Base-by-base conservation (phyloP, 35 echinoderm and acorn worm genomes). In the Ophiothrix spiculata region DNA sequence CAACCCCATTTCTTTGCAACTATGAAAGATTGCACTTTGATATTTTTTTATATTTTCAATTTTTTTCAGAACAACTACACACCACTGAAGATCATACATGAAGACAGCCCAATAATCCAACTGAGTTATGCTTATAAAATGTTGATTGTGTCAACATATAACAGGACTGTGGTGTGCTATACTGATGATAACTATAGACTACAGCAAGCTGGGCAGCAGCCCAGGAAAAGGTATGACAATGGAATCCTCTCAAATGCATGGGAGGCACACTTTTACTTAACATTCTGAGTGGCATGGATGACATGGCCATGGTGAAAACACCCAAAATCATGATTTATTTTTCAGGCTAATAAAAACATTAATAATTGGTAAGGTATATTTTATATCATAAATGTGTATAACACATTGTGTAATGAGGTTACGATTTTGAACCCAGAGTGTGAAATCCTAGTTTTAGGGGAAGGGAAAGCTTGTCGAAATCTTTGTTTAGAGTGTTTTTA, bases 181-280 rank as follows among this genome's bases (percentile, higher is more conserved):
- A 91, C 96, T 0, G 90, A 87, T 83, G 96, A 99, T 39, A 86
- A 94, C 36, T 90, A 92, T 36, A 91, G 80, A 75, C 77, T 91
- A 33, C 77, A 91, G 33, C 96, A 99, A 83, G 89, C 94, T 45
- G 96, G 96, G n/a, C 91, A 94, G 42, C 81, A 92, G 56, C 33
- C 91, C 33, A 99, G 96, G 85, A 99, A 99, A 89, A 84, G 75
- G 96, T 99, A 56, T 86, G 93, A 77, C 4, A 39, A 25, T n/a
- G n/a, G n/a, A n/a, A n/a, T n/a, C n/a, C n/a, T n/a, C n/a, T n/a
- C n/a, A n/a, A n/a, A n/a, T n/a, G n/a, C n/a, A n/a, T n/a, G n/a
- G n/a, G n/a, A n/a, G n/a, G n/a, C n/a, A n/a, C n/a, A n/a, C n/a
- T n/a, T n/a, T n/a, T n/a, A n/a, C n/a, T n/a, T n/a, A n/a, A n/a